phyloP scores from a whole-genome alignment of 2,888 invertebrate species.

The Panopea generosa region DNA sequence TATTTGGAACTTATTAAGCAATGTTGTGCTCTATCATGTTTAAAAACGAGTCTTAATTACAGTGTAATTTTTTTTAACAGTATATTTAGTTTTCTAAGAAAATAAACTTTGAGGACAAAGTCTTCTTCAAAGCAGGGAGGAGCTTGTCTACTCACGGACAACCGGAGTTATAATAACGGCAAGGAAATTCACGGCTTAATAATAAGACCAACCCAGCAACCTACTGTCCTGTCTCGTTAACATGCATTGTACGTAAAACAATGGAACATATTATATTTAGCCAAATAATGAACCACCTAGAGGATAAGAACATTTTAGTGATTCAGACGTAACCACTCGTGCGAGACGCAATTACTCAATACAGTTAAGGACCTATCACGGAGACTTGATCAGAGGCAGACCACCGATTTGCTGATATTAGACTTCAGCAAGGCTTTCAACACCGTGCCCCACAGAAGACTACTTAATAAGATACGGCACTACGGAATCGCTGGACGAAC shows the following conservation, averaged over 20 bases:
- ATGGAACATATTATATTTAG: conserved; percentile 13
- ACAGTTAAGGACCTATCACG: conserved; percentile 13
- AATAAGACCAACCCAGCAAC: not conserved
- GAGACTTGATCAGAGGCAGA: conserved; percentile 17
- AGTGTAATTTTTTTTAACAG: too few species aligned
- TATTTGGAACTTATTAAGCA: too few species aligned
- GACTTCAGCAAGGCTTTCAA: conserved; percentile 22
- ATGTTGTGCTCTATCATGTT: too few species aligned
- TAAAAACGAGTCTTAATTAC: too few species aligned
- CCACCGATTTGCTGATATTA: conserved; percentile 16
- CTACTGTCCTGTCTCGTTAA: not conserved
- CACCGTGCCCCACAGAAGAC: conserved; percentile 21
- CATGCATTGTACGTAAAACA: not conserved
- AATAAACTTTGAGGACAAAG: too few species aligned
- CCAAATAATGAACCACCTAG: conserved; percentile 24
- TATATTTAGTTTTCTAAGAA: too few species aligned
- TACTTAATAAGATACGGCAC: conserved; percentile 25
- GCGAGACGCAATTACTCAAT: conserved; percentile 23
- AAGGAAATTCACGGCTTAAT: too few species aligned
- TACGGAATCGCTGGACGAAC: conserved; percentile 25
- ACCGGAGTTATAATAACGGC: too few species aligned
- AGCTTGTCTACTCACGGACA: too few species aligned
- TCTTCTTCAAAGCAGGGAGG: too few species aligned
- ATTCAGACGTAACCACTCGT: conserved; percentile 22
- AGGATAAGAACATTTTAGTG: conserved; percentile 15